Evolutionary conservation across 92 coral and sea anemone species (phyloP), one percentile per base, ranked within the genome.

Genomic region (Siderastrea siderea): DNA sequence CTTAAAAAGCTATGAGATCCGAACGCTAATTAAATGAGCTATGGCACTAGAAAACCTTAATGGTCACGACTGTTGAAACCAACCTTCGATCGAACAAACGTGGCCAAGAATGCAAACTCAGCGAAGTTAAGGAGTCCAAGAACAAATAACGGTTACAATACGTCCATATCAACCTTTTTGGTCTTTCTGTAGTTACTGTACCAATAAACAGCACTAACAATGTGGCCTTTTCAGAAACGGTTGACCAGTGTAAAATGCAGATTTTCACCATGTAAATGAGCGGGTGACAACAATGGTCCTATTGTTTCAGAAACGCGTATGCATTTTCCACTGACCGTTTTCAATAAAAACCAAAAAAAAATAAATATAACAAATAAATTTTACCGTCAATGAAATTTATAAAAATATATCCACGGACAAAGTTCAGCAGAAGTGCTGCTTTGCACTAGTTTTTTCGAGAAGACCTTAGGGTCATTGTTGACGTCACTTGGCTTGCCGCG

Each of bases 401-500:
- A 6, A 53, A 55, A 78, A 60, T 2, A 9, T 10, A 44, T 14
- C 38, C 11, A 46, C 83, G 4, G 4, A 61, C 69, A 61, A 8
- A 78, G 71, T 61, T 17, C 54, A 26, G 38, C 38, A 78, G 82
- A 74, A 17, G 45, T 26, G 79, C 62, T 74, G 79, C 60, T 74
- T 45, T 17, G 62, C 12, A 45, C 2, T 47, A 63, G 1, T 79
- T 4, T 63, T 63, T 79, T 47, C 74, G 62, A 3, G 83, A 79
- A 62, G 83, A 79, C 48, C 73, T 79, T 19, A 79, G 45, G 61
- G 83, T 79, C 83, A 79, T 79, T 79, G 49, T 19, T 62, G 73
- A 47, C 38, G 59, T 50, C 59, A 16, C 73, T 43, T 76, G 47
- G 44, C 71, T 62, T 14, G 82, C 5, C 46, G 61, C 82, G 50